A percentile compares a stretch with the other conserved stretches of the same genome.
These are phyloP conservation scores for Delphinapterus leucas DNA, from an alignment of 2,113 vertebrate species.

Conservation along the genomic window DNA sequence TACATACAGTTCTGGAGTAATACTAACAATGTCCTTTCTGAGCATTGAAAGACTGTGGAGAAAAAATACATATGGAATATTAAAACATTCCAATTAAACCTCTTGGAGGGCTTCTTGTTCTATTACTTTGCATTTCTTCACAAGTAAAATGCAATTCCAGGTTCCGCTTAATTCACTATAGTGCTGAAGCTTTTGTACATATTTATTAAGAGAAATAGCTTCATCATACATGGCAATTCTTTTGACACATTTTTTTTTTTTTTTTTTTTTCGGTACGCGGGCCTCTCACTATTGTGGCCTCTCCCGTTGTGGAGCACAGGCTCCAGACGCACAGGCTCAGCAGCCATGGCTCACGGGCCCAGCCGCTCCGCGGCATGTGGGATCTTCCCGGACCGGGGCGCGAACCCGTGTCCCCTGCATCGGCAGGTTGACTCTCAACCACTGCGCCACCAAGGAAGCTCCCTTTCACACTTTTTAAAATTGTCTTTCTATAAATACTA, in stretches of 20 bases:
- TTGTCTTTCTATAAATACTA: background rate
- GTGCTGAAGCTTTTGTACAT: background rate
- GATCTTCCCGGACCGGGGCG: too few species aligned
- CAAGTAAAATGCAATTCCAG: background rate
- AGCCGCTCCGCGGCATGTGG: too few species aligned
- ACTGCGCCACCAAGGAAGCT: too few species aligned
- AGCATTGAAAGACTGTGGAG: background rate
- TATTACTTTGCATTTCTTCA: background rate
- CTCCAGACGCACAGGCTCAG: too few species aligned
- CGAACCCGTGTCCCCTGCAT: too few species aligned
- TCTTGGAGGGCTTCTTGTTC: background rate
- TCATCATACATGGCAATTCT: background rate
- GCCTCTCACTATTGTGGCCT: too few species aligned
- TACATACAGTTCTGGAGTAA: background rate
- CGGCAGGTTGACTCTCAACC: too few species aligned
- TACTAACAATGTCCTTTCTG: background rate
- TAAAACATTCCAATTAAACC: background rate
- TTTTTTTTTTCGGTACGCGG: too few species aligned
- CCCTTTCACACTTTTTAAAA: background rate
- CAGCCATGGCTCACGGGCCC: too few species aligned
- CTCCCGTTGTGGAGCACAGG: too few species aligned
- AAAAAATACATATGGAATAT: background rate
- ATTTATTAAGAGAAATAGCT: background rate
- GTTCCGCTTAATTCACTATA: background rate
- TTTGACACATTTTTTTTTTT: background rate